Percentiles rank a stretch among this genome's conserved stretches.
These are phyloP conservation scores for Tetragonula clypearis DNA, from an alignment of 1,140 invertebrate species.

Conservation along the genomic window DNA sequence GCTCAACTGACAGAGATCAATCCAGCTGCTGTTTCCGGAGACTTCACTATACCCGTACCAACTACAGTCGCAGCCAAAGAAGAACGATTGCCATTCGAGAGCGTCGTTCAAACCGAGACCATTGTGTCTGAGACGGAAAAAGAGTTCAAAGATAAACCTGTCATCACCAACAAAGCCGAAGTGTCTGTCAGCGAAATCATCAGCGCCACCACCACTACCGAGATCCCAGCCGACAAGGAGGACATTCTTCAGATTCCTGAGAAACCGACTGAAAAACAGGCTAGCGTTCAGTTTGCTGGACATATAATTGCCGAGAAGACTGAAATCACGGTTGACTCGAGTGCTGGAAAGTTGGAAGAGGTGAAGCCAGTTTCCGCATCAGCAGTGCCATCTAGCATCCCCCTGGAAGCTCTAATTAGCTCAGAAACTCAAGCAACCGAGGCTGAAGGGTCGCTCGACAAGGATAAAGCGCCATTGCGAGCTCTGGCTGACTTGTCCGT, in stretches of 20 bases:
- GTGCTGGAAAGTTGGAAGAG: constrained; percentile 72
- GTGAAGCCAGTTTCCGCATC: constrained; percentile 68
- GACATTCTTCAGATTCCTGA: constrained; percentile 69
- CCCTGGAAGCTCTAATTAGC: constrained; percentile 71
- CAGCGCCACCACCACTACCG: constrained; percentile 78
- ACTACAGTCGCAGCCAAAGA: constrained; percentile 74
- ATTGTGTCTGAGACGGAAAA: constrained; percentile 82
- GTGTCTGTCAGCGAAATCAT: constrained; percentile 77
- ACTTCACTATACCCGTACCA: constrained; percentile 69
- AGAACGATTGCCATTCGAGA: constrained; percentile 80
- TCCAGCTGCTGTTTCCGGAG: constrained; percentile 70
- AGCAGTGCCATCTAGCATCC: constrained; percentile 72
- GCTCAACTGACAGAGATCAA: constrained; percentile 79
- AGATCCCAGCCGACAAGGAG: constrained; percentile 82
- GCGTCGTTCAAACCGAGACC: constrained; percentile 80
- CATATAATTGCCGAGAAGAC: constrained; percentile 79
- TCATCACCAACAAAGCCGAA: constrained; percentile 75
- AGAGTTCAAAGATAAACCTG: constrained; percentile 74
- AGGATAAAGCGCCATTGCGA: constrained; percentile 68
- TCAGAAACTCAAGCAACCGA: constrained; percentile 75
- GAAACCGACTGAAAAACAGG: constrained; percentile 74
- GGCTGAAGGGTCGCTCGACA: constrained; percentile 69
- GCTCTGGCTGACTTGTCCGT: constrained; percentile 73
- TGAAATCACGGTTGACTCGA: constrained; percentile 77
- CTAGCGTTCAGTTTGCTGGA: constrained; percentile 73